phyloP scores from a whole-genome alignment of 2,113 vertebrate species.

The Heteronetta atricapilla region DNA sequence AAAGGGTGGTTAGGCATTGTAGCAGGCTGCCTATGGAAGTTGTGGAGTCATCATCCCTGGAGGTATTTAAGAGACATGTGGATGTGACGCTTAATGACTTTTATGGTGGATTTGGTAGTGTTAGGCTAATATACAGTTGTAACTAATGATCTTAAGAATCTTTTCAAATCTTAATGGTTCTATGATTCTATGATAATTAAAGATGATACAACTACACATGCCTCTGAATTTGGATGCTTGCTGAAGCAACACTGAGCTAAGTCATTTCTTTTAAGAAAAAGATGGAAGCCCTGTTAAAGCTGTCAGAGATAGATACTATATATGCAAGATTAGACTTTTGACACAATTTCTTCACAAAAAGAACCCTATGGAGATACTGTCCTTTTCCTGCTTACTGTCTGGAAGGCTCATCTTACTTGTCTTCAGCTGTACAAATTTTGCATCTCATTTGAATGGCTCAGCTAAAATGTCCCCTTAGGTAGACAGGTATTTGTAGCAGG shows the following conservation, averaged over 20 bases:
- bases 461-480: not conserved
- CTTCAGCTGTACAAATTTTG: not conserved
- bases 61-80: not conserved
- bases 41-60: not conserved
- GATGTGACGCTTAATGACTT: not conserved
- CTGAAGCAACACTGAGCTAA: not conserved
- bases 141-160: not conserved
- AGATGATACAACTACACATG: not conserved
- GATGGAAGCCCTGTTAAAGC: not conserved
- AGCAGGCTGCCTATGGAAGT: not conserved
- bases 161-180: not conserved
- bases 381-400: not conserved
- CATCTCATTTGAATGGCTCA: not conserved
- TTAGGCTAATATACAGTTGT: not conserved
- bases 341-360: not conserved
- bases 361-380: not conserved
- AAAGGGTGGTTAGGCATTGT: not conserved
- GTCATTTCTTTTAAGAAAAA: not conserved
- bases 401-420: not conserved
- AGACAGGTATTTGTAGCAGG: not conserved
- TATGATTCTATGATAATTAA: not conserved
- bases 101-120: not conserved
- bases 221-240: not conserved
- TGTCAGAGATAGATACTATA: not conserved
- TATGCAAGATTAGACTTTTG: not conserved